Evolutionary conservation across 2,797 vertebrate species (phyloP).

Genomic region (Galagoides demidoff): DNA sequence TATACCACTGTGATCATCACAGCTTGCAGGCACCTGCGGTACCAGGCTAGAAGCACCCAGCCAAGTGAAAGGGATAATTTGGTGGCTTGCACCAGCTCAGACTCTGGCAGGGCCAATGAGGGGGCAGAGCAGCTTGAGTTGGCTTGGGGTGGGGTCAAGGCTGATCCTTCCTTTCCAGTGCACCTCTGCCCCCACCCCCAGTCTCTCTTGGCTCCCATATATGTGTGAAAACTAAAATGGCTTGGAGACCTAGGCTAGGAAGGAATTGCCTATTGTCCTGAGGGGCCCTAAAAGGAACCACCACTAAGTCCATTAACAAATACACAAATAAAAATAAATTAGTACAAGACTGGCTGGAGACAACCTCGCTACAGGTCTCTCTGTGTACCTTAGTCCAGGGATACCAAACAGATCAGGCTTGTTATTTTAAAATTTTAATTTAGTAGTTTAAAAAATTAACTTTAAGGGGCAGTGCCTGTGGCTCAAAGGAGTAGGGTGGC

Average conservation of each 20-base stretch:
- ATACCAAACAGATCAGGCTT: background rate
- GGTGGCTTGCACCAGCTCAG: rapidly evolving
- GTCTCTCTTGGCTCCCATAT: background rate
- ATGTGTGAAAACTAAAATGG: conserved; percentile 23
- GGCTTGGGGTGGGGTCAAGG: background rate
- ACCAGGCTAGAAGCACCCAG: background rate
- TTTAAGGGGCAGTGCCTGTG: too few relatives aligned
- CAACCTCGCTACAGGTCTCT: background rate
- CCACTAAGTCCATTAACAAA: conserved; percentile 51
- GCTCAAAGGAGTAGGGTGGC: too few relatives aligned
- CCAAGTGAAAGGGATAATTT: background rate
- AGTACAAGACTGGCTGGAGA: background rate
- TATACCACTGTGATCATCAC: background rate
- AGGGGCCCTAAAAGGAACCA: background rate
- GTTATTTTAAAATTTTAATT: background rate
- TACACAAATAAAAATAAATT: conserved; percentile 60
- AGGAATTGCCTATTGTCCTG: background rate
- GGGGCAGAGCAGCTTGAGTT: background rate
- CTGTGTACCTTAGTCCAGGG: background rate
- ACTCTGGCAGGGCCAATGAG: background rate
- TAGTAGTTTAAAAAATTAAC: background rate
- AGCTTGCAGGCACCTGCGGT: background rate
- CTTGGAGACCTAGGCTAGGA: background rate
- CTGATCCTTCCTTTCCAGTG: background rate
- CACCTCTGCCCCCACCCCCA: background rate